Base-by-base conservation (phyloP, 2,113 vertebrate species). In the Melozone crissalis region DNA sequence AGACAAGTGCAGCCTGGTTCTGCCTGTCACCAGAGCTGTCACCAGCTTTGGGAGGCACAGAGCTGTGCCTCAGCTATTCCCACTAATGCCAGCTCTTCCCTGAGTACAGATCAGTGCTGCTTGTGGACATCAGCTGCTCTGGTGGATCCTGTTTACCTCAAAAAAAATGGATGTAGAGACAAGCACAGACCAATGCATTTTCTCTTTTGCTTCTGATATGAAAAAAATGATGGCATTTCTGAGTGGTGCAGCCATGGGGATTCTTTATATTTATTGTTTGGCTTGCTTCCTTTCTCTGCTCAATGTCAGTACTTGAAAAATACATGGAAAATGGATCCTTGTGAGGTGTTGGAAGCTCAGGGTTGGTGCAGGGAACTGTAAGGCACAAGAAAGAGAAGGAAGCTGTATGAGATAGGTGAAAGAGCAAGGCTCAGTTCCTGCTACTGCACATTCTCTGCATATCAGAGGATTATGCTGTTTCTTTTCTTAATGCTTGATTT, bases 401-500 rank as follows among this genome's bases (percentile, higher is more conserved):
- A 16, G 15, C 61, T 74, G 12, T 49, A 9, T 76, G 46, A 71
- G 41, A 49, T 46, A 54, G 65, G 37, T 71, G 57, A 81, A 93
- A 66, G 58, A 72, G 37, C 47, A 66, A 14, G 14, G 33, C 43
- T 89, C 11, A 31, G 39, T 91, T 67, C 57, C 84, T 94, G 65
- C 73, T 91, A 35, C 66, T 1, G 8, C 63, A 83, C 8, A 78
- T 95, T 95, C 67, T 87, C 74, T 43, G 30, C 58, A 20, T 89
- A 75, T 84, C 35, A 54, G 69, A 78, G 69, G 62, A 68, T 89
- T 87, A 30, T 39, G 35, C 14, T 73, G 51, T 82, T 85, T 85
- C 23, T 71, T 67, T 81, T 74, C 71, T 69, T 31, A 74, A 75
- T 65, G 35, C 28, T 75, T 95, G 84, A 89, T 95, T 95, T 91